A percentile compares a stretch with the other conserved stretches of the same genome.
Conservation (phyloP, 2,113 vertebrate genomes). For the Indicator maculatus region DNA sequence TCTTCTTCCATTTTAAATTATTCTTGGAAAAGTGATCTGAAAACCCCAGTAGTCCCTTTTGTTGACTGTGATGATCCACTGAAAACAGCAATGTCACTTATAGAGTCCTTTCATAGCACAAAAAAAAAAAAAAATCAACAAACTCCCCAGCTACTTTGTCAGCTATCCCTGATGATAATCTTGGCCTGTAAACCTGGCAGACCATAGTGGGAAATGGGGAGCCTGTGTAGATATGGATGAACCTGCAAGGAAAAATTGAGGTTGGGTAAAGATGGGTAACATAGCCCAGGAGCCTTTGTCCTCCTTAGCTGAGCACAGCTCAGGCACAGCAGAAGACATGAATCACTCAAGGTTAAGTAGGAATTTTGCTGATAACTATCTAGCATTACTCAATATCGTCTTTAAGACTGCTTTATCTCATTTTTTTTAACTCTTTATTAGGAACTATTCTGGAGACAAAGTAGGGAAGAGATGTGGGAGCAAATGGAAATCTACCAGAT, state of each 20-base stretch:
- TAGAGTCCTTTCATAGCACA: not conserved
- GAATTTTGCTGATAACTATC: not conserved
- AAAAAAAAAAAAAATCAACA: not conserved
- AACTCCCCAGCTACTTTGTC: not conserved
- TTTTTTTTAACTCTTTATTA: not conserved
- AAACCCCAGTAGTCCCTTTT: not conserved
- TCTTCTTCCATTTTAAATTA: not conserved
- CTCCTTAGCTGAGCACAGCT: not conserved
- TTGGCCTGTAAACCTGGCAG: not conserved
- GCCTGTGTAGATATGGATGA: not conserved
- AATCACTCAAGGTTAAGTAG: not conserved
- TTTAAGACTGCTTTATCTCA: not conserved
- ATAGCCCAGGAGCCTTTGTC: not conserved
- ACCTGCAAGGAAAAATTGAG: not conserved
- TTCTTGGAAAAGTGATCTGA: not conserved
- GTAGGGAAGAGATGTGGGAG: not conserved
- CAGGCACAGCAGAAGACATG: not conserved
- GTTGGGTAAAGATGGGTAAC: not conserved
- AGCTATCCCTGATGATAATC: not conserved
- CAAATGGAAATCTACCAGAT: constrained; percentile 51
- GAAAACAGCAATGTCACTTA: not conserved
- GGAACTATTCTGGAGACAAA: not conserved
- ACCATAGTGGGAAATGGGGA: not conserved
- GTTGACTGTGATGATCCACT: not conserved
- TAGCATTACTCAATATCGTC: not conserved